Base-by-base conservation (phyloP, 1,140 invertebrate species). In the Tenebrio molitor region DNA sequence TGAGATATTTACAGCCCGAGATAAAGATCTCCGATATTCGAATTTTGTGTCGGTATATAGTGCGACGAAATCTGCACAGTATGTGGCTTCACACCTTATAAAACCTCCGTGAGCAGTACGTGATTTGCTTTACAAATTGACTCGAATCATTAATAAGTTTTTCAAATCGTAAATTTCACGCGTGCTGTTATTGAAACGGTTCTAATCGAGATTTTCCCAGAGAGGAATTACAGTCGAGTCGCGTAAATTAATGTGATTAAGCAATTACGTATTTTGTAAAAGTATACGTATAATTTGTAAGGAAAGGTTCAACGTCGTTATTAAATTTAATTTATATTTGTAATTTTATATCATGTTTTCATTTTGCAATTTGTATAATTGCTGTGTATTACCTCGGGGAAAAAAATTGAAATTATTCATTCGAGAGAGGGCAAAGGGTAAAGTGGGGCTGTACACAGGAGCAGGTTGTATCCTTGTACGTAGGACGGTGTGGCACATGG, bases 271-370 rank as follows among this genome's bases (percentile, higher is more conserved):
- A 58, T 58, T 58, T 58, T 58, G 50, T 29, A 58, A 58, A 58
- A 58, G 23, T 58, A 58, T 25, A 58, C 50, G 8, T 29, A 17
- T 33, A 58, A 58, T 58, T 58, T 58, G 21, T 58, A 29, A 58
- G 21, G 10, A 58, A 33, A 58, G 50, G 50, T 58, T 58, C 46
- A 53, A 53, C 46, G 17, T 53, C 23, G 50, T 29, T 58, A 58
- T 58, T 58, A 58, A 58, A 25, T 58, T 58, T 58, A 58, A 58
- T 58, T 58, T 58, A 29, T 58, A 58, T 58, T 58, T 58, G 50
- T 58, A 58, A 58, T 58, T 58, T 58, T 58, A 58, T 58, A 58
- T 33, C 50, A 58, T 58, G 50, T 58, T 58, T 58, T 33, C 21
- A 25, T 58, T 58, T 58, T 58, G 50, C 50, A 58, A 58, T 58